Percentiles rank a stretch among this genome's conserved stretches.
Evolutionary conservation across 2,888 invertebrate species (phyloP).

Genomic region (Apamea sordens): DNA sequence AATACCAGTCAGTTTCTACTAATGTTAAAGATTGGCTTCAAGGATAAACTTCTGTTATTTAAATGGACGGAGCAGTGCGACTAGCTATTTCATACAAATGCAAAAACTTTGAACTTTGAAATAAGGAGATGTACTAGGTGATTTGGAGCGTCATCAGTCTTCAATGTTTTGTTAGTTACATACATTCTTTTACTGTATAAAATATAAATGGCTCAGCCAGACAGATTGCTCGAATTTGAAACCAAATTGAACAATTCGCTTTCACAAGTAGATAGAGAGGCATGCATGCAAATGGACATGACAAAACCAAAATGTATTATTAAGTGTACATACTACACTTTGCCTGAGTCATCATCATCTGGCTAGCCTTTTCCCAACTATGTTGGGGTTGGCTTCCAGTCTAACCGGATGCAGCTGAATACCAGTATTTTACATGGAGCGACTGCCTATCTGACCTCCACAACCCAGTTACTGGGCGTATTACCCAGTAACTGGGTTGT

Average conservation of each 20-base stretch:
- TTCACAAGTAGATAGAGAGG: neutral
- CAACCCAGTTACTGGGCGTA: too few species aligned
- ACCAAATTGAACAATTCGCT: neutral
- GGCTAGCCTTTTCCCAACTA: too few species aligned
- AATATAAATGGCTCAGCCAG: neutral
- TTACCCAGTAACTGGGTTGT: too few species aligned
- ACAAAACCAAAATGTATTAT: neutral
- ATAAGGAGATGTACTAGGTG: neutral
- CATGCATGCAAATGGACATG: neutral
- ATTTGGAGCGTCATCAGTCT: neutral
- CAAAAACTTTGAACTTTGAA: neutral
- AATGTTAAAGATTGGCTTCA: conserved; percentile 1
- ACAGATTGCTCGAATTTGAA: neutral
- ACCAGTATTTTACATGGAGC: too few species aligned
- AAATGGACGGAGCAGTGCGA: neutral
- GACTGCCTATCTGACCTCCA: too few species aligned
- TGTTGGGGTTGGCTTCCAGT: too few species aligned
- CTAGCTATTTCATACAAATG: neutral
- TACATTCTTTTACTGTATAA: neutral
- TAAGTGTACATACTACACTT: neutral
- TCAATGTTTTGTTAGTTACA: neutral
- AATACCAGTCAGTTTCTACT: conserved; percentile 10
- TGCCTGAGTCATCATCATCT: too few species aligned
- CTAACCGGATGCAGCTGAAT: too few species aligned
- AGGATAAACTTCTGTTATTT: conserved; percentile 1